These are phyloP conservation scores for Scotopteryx bipunctaria DNA, from an alignment of 2,888 invertebrate species.

Conservation along the genomic window DNA sequence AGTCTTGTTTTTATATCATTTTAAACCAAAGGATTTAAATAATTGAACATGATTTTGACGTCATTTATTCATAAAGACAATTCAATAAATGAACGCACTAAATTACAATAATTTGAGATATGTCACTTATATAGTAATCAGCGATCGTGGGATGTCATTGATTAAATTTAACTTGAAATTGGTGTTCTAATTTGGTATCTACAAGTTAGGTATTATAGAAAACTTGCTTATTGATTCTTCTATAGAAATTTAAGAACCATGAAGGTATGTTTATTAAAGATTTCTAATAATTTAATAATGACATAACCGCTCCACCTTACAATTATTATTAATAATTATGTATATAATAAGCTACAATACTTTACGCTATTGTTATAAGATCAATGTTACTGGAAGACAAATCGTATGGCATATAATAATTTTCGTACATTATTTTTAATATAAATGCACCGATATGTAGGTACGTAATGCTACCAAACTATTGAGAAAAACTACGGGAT, in stretches of 20 bases:
- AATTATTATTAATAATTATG: conserved; percentile 60
- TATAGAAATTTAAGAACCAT: conserved; percentile 9
- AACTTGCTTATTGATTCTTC: conserved; percentile 1
- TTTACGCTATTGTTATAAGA: conserved; percentile 80
- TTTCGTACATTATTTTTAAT: conserved; percentile 70
- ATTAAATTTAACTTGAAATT: conserved; percentile 41
- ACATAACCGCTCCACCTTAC: conserved; percentile 62
- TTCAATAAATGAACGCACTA: conserved; percentile 82
- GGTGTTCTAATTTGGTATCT: conserved; percentile 22
- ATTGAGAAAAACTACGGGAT: conserved; percentile 72
- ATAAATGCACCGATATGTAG: conserved; percentile 78
- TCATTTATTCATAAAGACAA: conserved; percentile 83
- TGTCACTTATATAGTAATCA: conserved; percentile 74
- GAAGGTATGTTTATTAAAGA: conserved; percentile 2
- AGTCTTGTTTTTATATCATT: not conserved
- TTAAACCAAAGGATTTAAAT: not conserved
- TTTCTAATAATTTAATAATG: conserved; percentile 37
- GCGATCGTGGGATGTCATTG: conserved; percentile 61
- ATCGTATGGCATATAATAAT: conserved; percentile 83
- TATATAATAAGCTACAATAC: conserved; percentile 81
- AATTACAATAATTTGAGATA: conserved; percentile 82
- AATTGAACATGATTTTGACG: conserved; percentile 56
- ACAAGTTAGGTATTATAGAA: conserved; percentile 1
- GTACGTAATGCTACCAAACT: conserved; percentile 74
- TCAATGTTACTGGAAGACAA: conserved; percentile 84